phyloP scores from a whole-genome alignment of 2,797 vertebrate genomes.

The Numenius phaeopus region DNA sequence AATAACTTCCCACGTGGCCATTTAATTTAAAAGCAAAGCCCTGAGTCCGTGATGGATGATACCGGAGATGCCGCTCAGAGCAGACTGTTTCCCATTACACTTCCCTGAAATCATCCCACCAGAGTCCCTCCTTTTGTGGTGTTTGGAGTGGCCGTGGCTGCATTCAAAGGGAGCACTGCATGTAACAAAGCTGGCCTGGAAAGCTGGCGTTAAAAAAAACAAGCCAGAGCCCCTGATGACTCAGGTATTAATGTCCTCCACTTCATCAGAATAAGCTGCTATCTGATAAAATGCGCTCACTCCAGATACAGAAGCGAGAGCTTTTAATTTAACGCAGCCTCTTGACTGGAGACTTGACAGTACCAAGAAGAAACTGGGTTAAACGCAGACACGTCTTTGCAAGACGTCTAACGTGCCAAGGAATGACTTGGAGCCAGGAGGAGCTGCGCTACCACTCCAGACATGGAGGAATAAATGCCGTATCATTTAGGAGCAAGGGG shows the following conservation, averaged over 20 bases:
- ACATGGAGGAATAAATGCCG: not conserved
- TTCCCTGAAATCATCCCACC: not conserved
- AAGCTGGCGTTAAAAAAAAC: not conserved
- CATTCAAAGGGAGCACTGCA: not conserved
- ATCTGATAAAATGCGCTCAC: not conserved
- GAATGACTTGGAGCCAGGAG: not conserved
- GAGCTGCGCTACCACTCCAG: not conserved
- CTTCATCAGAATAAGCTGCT: constrained; percentile 5
- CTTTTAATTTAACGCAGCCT: not conserved
- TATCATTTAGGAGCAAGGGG: not conserved
- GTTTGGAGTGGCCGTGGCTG: fast-evolving
- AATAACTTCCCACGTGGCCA: fast-evolving
- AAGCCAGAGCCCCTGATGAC: not conserved
- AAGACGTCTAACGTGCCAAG: not conserved
- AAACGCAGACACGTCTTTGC: not conserved
- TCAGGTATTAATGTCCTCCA: constrained; percentile 13
- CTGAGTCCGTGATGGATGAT: not conserved
- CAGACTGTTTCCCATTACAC: not conserved
- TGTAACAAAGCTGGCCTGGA: not conserved
- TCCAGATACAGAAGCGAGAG: not conserved
- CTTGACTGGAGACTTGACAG: not conserved
- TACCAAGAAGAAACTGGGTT: not conserved
- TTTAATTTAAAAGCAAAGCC: not conserved
- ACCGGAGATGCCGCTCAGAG: not conserved
- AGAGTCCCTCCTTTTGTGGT: constrained; percentile 3